Evolutionary conservation across 2,888 invertebrate genomes (phyloP).

Genomic region (Lobophora halterata): DNA sequence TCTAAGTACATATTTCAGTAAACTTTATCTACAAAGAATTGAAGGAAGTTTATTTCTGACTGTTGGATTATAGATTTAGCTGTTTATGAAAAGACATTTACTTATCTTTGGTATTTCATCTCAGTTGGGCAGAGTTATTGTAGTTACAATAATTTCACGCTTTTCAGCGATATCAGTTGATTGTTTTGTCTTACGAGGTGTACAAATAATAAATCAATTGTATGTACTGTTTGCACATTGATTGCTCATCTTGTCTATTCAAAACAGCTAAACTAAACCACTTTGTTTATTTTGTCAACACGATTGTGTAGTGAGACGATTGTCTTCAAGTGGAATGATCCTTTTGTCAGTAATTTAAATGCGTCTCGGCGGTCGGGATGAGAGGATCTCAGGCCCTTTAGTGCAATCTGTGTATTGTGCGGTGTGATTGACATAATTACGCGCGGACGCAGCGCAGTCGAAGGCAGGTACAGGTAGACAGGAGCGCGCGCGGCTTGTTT

Average conservation of each 20-base stretch:
- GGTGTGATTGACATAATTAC: slow-evolving; percentile 64
- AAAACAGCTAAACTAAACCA: slow-evolving; percentile 9
- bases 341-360: slow-evolving; percentile 3
- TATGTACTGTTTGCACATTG: slow-evolving; percentile 2
- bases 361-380: slow-evolving; percentile 2
- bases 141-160: too few relatives aligned
- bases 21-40: slow-evolving; percentile 13
- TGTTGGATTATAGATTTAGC: slow-evolving; percentile 1
- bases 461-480: slow-evolving; percentile 37
- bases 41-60: slow-evolving; percentile 1
- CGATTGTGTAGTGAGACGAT: slow-evolving; percentile 12
- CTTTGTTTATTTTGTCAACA: slow-evolving; percentile 23
- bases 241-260: slow-evolving; percentile 14
- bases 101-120: background rate
- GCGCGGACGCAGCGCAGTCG: slow-evolving; percentile 58
- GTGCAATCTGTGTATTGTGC: slow-evolving; percentile 24
- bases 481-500: slow-evolving; percentile 13
- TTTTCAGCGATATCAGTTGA: too few relatives aligned
- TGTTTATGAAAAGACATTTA: too few relatives aligned
- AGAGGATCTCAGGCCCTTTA: slow-evolving; percentile 5
- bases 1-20: too few relatives aligned
- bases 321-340: slow-evolving; percentile 16
- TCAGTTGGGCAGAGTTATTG: too few relatives aligned
- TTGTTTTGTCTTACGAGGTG: slow-evolving; percentile 8
- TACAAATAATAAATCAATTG: slow-evolving; percentile 8